Conservation (phyloP, 2,113 vertebrate species). For the Archocentrus centrarchus region DNA sequence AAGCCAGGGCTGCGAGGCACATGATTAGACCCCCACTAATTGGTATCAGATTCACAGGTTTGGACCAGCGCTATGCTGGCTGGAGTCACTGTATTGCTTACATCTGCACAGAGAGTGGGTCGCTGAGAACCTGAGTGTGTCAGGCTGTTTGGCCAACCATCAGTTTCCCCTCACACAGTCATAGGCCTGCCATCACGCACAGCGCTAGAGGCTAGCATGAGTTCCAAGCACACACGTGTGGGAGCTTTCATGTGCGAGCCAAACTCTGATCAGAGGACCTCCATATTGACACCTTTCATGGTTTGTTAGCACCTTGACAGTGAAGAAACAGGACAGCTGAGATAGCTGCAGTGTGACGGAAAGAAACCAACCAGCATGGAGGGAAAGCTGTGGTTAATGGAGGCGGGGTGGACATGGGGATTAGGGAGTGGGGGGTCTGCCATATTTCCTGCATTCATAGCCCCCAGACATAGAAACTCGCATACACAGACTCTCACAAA, state of each 20-base stretch:
- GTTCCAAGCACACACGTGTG: constrained; percentile 43
- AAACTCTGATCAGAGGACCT: constrained; percentile 66
- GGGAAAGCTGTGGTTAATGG: constrained; percentile 40
- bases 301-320: constrained; percentile 73
- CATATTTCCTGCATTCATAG: constrained; percentile 35
- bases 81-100: constrained; percentile 68
- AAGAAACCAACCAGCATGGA: constrained; percentile 15
- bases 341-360: constrained; percentile 39
- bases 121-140: constrained; percentile 48
- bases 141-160: constrained; percentile 62
- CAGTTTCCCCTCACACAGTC: constrained; percentile 52
- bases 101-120: constrained; percentile 63
- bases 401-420: constrained; percentile 30
- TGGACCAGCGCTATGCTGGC: constrained; percentile 54
- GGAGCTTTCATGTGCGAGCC: constrained; percentile 65
- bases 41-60: constrained; percentile 81
- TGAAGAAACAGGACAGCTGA: constrained; percentile 62
- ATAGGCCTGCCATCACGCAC: constrained; percentile 59
- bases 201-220: constrained; percentile 29
- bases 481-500: constrained; percentile 11
- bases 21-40: constrained; percentile 78
- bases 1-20: constrained; percentile 69
- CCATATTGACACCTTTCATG: constrained; percentile 71
- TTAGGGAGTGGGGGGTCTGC: constrained; percentile 36
- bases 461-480: constrained; percentile 11